Evolutionary conservation across 2,797 vertebrate species (phyloP).

Genomic region (Neosilurus mollespiculum): DNA sequence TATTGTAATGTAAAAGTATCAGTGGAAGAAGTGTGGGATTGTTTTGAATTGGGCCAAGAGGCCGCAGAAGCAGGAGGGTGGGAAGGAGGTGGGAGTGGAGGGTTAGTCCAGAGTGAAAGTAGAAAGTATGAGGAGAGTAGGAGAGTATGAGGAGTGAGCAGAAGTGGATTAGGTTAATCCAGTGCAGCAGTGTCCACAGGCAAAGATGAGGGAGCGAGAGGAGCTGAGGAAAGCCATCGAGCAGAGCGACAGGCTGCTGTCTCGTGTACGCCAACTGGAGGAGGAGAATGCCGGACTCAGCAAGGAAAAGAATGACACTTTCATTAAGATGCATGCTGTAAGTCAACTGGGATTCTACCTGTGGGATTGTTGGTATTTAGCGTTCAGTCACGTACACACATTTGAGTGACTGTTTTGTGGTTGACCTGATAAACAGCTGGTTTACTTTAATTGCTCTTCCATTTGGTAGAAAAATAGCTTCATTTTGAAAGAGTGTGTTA

Average conservation of each 20-base stretch:
- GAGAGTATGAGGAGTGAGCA: conserved; percentile 40
- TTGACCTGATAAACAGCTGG: not conserved
- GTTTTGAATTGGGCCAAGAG: conserved; percentile 51
- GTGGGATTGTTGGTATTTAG: conserved; percentile 25
- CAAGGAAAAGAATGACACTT: conserved; percentile 66
- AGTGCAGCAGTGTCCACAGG: conserved; percentile 53
- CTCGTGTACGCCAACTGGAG: conserved; percentile 66
- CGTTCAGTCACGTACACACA: not conserved
- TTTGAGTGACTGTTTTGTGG: not conserved
- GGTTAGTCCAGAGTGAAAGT: conserved; percentile 27
- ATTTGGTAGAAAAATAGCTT: not conserved
- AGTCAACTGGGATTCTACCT: conserved; percentile 55
- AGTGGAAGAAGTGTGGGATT: conserved; percentile 53
- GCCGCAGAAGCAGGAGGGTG: conserved; percentile 49
- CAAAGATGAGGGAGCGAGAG: conserved; percentile 73
- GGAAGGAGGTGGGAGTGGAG: conserved; percentile 34
- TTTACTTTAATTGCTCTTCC: not conserved
- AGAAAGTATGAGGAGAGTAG: conserved; percentile 32
- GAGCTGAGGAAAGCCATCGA: conserved; percentile 72
- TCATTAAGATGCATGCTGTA: conserved; percentile 65
- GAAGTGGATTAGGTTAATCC: conserved; percentile 56
- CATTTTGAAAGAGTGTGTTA: not conserved
- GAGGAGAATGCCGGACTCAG: conserved; percentile 63
- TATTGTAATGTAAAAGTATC: conserved; percentile 44
- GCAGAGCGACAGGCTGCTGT: conserved; percentile 68